Base-by-base conservation (phyloP, 1,140 invertebrate genomes). In the Drosophila oshimai region DNA sequence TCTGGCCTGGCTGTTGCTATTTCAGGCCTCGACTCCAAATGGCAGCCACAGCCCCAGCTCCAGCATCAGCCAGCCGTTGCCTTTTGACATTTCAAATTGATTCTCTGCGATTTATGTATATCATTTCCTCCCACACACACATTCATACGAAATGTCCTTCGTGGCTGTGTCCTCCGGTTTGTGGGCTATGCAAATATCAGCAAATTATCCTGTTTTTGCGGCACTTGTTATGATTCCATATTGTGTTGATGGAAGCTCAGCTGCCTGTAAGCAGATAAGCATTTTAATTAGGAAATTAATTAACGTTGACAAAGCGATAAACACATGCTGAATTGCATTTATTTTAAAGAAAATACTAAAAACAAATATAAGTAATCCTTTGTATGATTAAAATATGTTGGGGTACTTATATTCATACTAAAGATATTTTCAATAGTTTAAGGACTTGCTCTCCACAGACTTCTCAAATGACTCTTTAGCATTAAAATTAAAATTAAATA, bases 11-110 rank as follows among this genome's bases (percentile, higher is more conserved):
- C 55, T 46, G 34, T 65, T 67, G 44, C 68, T 65, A 73, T 62
- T 73, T 73, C 41, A 44, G 42, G 34, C 44, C 58, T 22, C 10
- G 45, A 22, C 50, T 37, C 28, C 44, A 36, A 71, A 28, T 51
- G 46, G 24, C 26, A 44, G 44, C 15, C 28, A 31, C 31, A 46
- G 24, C n/a, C n/a, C n/a, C 13, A 44, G 36, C 60, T 42, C n/a
- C n/a, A 62, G 12, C 37, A 34, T 17, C 26, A 45, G 7, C 31
- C 65, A 50, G 28, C 53, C 68, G 42, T 45, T 64, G 70, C 47
- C 70, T 57, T 70, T 62, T 70, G 65, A 76, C 73, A 76, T 76
- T 76, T 76, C 26, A 29, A 71, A 49, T 72, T 72, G 60, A 60
- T 72, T 58, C 51, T 33, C 24, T 28, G 65, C 34, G 50, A 76